Percentiles rank a stretch among this genome's conserved stretches.
phyloP scores from a whole-genome alignment of 2,113 vertebrate species.

The Amphiprion ocellaris region DNA sequence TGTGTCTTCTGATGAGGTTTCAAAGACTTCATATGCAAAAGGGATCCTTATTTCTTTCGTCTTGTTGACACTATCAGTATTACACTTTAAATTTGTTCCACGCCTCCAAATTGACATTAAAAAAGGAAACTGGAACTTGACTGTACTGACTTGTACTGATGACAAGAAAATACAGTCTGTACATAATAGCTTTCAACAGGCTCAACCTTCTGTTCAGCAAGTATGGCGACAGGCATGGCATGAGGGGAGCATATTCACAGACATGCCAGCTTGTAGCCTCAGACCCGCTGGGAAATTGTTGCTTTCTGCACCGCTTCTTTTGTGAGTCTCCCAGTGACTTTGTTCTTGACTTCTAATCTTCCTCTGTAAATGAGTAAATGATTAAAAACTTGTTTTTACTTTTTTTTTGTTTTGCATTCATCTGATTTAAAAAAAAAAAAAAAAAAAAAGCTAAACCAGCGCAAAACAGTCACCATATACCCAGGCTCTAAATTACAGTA shows the following conservation, averaged over 20 bases:
- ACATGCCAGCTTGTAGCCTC: slow-evolving; percentile 38
- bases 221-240: slow-evolving; percentile 38
- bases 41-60: background rate
- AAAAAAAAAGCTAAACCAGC: background rate
- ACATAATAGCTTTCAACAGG: slow-evolving; percentile 31
- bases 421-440: background rate
- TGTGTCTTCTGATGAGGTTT: slow-evolving; percentile 17
- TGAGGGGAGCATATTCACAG: slow-evolving; percentile 34
- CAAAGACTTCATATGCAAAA: slow-evolving; percentile 16
- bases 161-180: slow-evolving; percentile 1
- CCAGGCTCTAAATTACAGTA: slow-evolving; percentile 11
- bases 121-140: background rate
- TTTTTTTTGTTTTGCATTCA: background rate
- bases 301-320: slow-evolving; percentile 39
- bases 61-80: background rate
- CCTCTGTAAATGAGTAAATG: slow-evolving; percentile 25
- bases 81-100: background rate
- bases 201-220: slow-evolving; percentile 37
- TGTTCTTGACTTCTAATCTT: slow-evolving; percentile 32
- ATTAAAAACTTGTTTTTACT: slow-evolving; percentile 3
- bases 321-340: slow-evolving; percentile 24
- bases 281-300: slow-evolving; percentile 39
- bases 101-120: background rate
- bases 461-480: background rate
- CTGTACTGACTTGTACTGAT: background rate